phyloP scores from a whole-genome alignment of 1,140 invertebrate species.

The Cepaea nemoralis region DNA sequence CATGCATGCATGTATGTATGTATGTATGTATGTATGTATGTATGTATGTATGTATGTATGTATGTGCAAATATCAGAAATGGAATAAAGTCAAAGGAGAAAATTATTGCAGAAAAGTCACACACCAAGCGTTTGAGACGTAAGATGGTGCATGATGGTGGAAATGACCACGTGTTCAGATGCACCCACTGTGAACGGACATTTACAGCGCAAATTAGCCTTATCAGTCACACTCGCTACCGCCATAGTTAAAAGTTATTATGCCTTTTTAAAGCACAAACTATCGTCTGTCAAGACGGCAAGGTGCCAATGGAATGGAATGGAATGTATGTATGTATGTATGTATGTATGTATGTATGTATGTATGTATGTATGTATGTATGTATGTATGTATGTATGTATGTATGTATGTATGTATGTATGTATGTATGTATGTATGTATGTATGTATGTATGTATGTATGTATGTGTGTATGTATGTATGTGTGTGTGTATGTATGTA shows the following conservation, averaged over 20 bases:
- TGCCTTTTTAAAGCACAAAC: too few species aligned
- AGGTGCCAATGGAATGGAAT: too few species aligned
- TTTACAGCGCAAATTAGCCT: background rate
- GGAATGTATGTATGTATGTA: background rate
- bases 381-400: background rate
- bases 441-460: background rate
- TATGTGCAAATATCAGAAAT: background rate
- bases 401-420: constrained; percentile 3
- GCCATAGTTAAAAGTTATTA: background rate
- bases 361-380: background rate
- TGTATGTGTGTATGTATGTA: constrained; percentile 24
- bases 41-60: background rate
- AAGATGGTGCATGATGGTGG: background rate
- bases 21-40: background rate
- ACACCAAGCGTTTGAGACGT: background rate
- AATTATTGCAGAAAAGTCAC: too few species aligned
- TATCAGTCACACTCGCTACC: background rate
- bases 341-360: background rate
- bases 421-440: constrained; percentile 11
- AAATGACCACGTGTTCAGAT: background rate
- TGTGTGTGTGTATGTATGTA: constrained; percentile 17
- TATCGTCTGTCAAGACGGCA: too few species aligned
- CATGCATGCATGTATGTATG: background rate
- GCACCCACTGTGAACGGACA: too few species aligned
- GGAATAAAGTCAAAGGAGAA: too few species aligned